Conservation (phyloP, 2,113 vertebrate genomes). For the Cromileptes altivelis region DNA sequence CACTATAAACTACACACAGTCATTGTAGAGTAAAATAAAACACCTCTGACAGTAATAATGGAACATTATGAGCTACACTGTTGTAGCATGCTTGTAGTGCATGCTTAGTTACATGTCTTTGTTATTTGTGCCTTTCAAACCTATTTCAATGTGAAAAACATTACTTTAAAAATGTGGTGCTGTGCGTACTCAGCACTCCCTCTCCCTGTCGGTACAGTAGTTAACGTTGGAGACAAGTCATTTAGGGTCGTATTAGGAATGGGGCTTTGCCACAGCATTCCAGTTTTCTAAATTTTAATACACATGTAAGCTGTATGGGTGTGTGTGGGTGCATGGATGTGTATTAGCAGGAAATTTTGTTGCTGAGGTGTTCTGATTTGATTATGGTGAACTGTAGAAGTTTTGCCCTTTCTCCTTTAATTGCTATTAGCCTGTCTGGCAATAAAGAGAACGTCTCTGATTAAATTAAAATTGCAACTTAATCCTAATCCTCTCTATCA, state of each 20-base stretch:
- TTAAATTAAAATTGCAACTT: slow-evolving; percentile 62
- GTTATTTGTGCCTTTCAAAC: neutral
- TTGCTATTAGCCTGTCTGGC: slow-evolving; percentile 37
- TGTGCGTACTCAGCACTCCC: neutral
- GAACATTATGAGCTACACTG: neutral
- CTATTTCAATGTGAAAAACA: slow-evolving; percentile 8
- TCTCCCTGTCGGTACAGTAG: neutral
- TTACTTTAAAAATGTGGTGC: neutral
- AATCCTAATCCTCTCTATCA: slow-evolving; percentile 60
- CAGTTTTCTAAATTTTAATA: slow-evolving; percentile 21
- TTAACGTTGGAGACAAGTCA: slow-evolving; percentile 14
- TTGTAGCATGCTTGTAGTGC: neutral
- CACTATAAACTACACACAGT: slow-evolving; percentile 14
- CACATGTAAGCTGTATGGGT: slow-evolving; percentile 3
- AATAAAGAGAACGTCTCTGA: slow-evolving; percentile 52
- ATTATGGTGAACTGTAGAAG: slow-evolving; percentile 43
- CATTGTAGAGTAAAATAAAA: slow-evolving; percentile 5
- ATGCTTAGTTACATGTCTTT: slow-evolving; percentile 27
- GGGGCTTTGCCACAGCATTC: neutral
- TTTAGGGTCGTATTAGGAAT: slow-evolving; percentile 1
- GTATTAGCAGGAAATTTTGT: slow-evolving; percentile 22
- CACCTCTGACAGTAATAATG: neutral
- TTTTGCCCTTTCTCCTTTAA: slow-evolving; percentile 52
- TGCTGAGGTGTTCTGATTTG: slow-evolving; percentile 38
- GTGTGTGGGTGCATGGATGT: slow-evolving; percentile 9